Evolutionary conservation across 2,113 vertebrate species (phyloP), one percentile per base, ranked within the genome.

Genomic region (Psettodes erumei): DNA sequence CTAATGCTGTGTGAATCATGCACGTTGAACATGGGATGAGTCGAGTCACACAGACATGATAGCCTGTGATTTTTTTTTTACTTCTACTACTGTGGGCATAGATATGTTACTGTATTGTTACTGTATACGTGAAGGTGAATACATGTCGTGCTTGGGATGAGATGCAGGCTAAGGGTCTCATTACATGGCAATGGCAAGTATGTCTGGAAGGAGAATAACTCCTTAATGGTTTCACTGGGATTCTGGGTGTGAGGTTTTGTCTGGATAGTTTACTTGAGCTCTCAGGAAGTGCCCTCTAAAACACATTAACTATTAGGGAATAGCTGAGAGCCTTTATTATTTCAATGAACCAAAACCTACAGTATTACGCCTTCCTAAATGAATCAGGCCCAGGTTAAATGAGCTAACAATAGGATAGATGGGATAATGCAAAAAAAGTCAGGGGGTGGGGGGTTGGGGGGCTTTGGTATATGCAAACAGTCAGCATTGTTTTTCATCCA

Each of bases 381-480:
- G 55, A 80, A 37, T 60, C 47, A 25, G 33, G 21, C 60, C 3
- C 47, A 64, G 64, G 74, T 86, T 75, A 70, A 82, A 82, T 83
- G 37, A 82, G 51, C 55, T 79, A 82, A 89, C 89, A 92, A 83
- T 69, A 67, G 82, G 77, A 81, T 79, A 79, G 83, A 88, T 86
- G 82, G 79, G 81, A 68, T 79, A 82, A 85, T 81, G 85, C 65
- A 87, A 88, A 84, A 61, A 25, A 76, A n/a, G n/a, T n/a, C n/a
- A n/a, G n/a, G n/a, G n/a, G 5, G 63, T 63, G 37, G 19, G 53
- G 7, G 59, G 69, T 25, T 25, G 19, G 45, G 60, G 18, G 75
- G 70, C 38, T 85, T 91, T 84, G 77, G 79, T 83, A 60, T 69
- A 93, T 89, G 88, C 88, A 91, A 91, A 93, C 84, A 90, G 85